Base-by-base conservation (phyloP, 2,113 vertebrate genomes). In the Tinamus guttatus region DNA sequence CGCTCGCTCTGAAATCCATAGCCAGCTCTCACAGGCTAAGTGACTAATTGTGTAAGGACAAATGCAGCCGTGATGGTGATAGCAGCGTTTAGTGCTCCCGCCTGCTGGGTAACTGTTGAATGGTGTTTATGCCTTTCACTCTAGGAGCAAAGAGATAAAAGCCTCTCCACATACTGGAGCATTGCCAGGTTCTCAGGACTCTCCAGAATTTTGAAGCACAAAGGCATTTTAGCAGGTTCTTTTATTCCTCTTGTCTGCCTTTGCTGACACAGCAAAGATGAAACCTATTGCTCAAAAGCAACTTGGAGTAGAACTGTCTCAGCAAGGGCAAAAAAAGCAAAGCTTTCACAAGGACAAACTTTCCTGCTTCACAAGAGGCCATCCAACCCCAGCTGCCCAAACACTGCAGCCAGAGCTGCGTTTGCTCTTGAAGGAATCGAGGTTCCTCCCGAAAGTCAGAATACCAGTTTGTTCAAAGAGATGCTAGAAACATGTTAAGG, bases 191-290 rank as follows among this genome's bases (percentile, higher is more conserved):
- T 83, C 95, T 77, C 68, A 74, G 87, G 94, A 81, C 77, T 85
- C 28, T 81, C 78, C 47, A 79, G 92, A 82, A 78, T 90, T 98
- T 91, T 88, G 85, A 96, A 88, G 92, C 94, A 81, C 89, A 94
- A 94, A 95, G 82, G 56, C 1, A 2, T 38, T 94, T 81, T 87
- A 80, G 95, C 89, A 41, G 77, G 56, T 95, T 84, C 90, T 89
- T 78, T 87, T 77, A 47, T 63, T 82, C 18, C n/a, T 60, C 49
- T 87, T 68, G 34, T 34, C 78, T 14, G 34, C 65, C 78, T 95
- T 81, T 79, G 92, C 94, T 97, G 96, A 95, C 62, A 21, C 73
- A 91, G 92, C 90, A 59, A 87, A 77, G 90, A 65, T 73, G 60
- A 87, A 81, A 65, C 63, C 8, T 22, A 9, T 15, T 52, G 69